Evolutionary conservation across 2,797 vertebrate genomes (phyloP).

Genomic region (Tangara arthus): DNA sequence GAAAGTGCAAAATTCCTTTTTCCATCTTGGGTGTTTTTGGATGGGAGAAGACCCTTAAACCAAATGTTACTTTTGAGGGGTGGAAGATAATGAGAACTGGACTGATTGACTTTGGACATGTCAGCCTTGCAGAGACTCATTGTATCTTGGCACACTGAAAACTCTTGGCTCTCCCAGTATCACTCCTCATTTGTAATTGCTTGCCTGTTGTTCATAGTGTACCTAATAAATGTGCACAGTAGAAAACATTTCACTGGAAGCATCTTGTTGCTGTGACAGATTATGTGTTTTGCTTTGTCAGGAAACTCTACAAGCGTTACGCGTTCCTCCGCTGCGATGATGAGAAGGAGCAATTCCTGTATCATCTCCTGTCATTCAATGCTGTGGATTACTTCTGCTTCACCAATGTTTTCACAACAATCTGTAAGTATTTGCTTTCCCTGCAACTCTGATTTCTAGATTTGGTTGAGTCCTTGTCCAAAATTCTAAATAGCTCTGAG

Average conservation of each 20-base stretch:
- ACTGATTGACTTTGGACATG: background rate
- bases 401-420: conserved; percentile 98
- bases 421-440: conserved; percentile 83
- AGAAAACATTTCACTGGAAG: background rate
- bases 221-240: background rate
- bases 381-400: conserved; percentile 99
- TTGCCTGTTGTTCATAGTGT: background rate
- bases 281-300: conserved; percentile 69
- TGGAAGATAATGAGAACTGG: background rate
- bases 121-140: background rate
- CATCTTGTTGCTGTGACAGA: conserved; percentile 31
- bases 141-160: background rate
- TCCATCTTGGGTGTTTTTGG: background rate
- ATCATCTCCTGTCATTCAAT: conserved; percentile 97
- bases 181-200: background rate
- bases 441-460: background rate
- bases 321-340: conserved; percentile 98
- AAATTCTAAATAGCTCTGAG: background rate
- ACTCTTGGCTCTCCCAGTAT: background rate
- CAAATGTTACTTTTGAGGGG: background rate
- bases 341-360: conserved; percentile 98
- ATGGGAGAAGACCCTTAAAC: background rate
- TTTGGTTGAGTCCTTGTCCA: background rate
- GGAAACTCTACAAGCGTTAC: conserved; percentile 97
- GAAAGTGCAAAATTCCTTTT: background rate